These are phyloP conservation scores for Micromussa lordhowensis DNA, from an alignment of 92 coral and sea anemone species.

Conservation along the genomic window DNA sequence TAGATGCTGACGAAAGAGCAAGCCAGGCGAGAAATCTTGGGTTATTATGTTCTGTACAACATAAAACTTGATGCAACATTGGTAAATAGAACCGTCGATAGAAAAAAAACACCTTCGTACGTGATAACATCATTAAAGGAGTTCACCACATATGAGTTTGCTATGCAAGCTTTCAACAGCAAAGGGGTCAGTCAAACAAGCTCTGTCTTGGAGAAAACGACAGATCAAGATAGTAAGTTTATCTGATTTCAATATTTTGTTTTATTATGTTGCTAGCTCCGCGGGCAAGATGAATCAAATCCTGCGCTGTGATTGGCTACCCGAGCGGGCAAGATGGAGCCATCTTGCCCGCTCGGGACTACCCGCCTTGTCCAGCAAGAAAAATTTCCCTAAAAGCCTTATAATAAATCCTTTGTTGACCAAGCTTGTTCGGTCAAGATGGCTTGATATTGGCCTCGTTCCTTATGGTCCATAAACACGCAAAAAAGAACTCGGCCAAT, in stretches of 20 bases:
- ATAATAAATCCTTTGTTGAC: no score
- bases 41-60: background rate
- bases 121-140: background rate
- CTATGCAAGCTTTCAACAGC: slow-evolving; percentile 30
- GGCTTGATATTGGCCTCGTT: no score
- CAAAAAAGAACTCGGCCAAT: no score
- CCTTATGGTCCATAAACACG: no score
- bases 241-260: background rate
- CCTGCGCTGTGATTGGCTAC: no score
- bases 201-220: background rate
- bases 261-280: no score
- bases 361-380: no score
- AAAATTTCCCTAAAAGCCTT: no score
- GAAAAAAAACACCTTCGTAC: background rate
- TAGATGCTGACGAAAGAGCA: slow-evolving; percentile 7
- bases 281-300: no score
- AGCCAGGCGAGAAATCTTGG: slow-evolving; percentile 2
- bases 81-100: background rate
- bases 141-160: background rate
- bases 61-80: background rate
- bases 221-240: slow-evolving; percentile 13
- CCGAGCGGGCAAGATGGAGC: no score
- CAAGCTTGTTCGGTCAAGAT: no score
- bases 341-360: no score
- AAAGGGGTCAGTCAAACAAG: slow-evolving; percentile 6